Base-by-base conservation (phyloP, 2,113 vertebrate species). In the Nesoenas mayeri region DNA sequence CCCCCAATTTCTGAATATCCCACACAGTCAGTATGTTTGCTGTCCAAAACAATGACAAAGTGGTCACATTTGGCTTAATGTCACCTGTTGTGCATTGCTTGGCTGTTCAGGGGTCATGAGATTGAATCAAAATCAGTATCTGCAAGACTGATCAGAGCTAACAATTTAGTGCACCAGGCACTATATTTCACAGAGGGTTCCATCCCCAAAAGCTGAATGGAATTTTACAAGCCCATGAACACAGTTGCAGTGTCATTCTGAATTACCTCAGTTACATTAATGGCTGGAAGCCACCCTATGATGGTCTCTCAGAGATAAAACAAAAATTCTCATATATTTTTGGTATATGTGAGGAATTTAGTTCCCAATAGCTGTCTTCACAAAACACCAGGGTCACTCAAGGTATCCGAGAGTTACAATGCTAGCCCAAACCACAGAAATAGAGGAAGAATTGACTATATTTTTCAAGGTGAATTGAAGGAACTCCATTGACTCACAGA, bases 341-440 rank as follows among this genome's bases (percentile, higher is more conserved):
- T 72, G 48, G 48, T 64, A 74, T 11, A 15, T 32, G 29, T 62
- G 51, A 82, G 34, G 21, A 91, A 53, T 81, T 74, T 74, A 8
- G 16, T 67, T 8, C 28, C 24, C 0, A 0, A 12, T 11, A 66
- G 20, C 7, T 80, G 18, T 54, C 26, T 32, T 71, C 32, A 15
- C 11, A 48, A 47, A 84, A 40, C 44, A 80, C 10, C 2, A 9
- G 77, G 50, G 50, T 79, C 54, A 73, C 16, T 6, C 32, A 88
- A 64, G 38, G 25, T 81, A 8, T 25, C n/a, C 48, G 53, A 48
- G 34, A 73, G 19, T 40, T 84, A 51, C 3, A 64, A 42, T 8
- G 18, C 5, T 60, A 66, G 12, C 14, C 71, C 9, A 62, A 67
- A 74, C 62, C 42, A 80, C 3, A 61, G 32, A 88, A 88, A 48